phyloP scores from a whole-genome alignment of 2,888 invertebrate species.

The Uloborus plumipes region DNA sequence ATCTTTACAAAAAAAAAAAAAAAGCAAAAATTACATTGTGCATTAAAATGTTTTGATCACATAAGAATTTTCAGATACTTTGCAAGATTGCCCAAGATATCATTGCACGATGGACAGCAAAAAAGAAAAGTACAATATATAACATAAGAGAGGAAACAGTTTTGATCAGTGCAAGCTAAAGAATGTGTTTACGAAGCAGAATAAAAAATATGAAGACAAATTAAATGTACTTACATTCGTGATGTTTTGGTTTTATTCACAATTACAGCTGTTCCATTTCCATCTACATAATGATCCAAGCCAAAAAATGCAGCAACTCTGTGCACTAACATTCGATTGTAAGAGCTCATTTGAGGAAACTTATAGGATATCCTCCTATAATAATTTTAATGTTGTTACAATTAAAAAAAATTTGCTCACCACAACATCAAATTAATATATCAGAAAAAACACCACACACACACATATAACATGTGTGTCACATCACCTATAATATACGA shows the following conservation, averaged over 20 bases:
- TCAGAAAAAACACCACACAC: no score
- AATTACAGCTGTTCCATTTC: constrained; percentile 81
- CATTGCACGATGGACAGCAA: no score
- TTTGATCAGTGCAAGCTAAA: background rate
- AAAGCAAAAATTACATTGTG: no score
- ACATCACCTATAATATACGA: no score
- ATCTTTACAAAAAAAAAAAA: no score
- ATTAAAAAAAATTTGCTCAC: no score
- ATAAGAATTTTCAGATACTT: no score
- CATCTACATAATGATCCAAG: constrained; percentile 93
- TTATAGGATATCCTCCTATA: constrained; percentile 78
- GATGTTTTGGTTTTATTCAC: constrained; percentile 82
- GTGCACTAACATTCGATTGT: constrained; percentile 96
- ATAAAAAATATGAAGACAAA: background rate
- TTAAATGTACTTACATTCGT: constrained; percentile 71
- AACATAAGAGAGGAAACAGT: background rate
- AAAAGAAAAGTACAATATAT: no score
- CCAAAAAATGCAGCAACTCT: constrained; percentile 94
- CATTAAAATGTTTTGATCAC: no score
- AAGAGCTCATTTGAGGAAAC: constrained; percentile 94
- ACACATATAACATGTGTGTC: no score
- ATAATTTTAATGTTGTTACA: constrained; percentile 2
- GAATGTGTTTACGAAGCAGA: background rate
- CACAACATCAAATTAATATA: no score
- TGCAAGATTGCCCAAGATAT: no score